Evolutionary conservation across 2,113 vertebrate species (phyloP).

Genomic region (Chionis minor): DNA sequence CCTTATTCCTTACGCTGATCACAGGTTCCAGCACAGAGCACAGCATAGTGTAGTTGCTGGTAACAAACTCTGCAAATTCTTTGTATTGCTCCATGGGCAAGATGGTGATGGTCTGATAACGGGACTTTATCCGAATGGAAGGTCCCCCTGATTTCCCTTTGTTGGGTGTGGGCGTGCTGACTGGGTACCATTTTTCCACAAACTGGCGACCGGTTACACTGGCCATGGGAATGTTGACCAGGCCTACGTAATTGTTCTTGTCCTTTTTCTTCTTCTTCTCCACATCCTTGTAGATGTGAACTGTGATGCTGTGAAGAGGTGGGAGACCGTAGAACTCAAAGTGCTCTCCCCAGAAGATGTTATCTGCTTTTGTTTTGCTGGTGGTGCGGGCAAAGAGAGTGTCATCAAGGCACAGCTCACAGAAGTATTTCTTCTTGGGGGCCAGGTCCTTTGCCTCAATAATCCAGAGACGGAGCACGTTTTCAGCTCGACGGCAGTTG

Average conservation of each 20-base stretch:
- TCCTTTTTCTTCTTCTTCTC: slow-evolving; percentile 98
- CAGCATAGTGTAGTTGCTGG: slow-evolving; percentile 89
- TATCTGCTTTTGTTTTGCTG: slow-evolving; percentile 91
- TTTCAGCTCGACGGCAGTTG: slow-evolving; percentile 89
- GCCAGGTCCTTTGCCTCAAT: slow-evolving; percentile 97
- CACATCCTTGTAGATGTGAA: slow-evolving; percentile 93
- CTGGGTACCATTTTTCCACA: slow-evolving; percentile 96
- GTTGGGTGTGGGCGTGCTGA: slow-evolving; percentile 91
- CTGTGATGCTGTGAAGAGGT: slow-evolving; percentile 84
- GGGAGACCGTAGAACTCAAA: slow-evolving; percentile 91
- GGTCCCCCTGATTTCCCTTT: slow-evolving; percentile 90
- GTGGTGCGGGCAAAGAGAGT: slow-evolving; percentile 94
- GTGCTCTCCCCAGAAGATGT: slow-evolving; percentile 98
- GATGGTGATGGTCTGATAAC: slow-evolving; percentile 92
- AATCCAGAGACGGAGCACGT: slow-evolving; percentile 93
- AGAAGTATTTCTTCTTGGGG: slow-evolving; percentile 96
- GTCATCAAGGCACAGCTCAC: slow-evolving; percentile 97
- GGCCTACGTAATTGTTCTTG: slow-evolving; percentile 94
- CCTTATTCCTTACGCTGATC: slow-evolving; percentile 94
- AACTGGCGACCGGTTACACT: slow-evolving; percentile 90
- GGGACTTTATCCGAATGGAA: slow-evolving; percentile 93
- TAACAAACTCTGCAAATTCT: slow-evolving; percentile 96
- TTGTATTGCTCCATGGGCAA: slow-evolving; percentile 99
- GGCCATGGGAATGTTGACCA: slow-evolving; percentile 91
- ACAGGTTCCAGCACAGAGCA: slow-evolving; percentile 95